These are phyloP conservation scores for Sinocyclocheilus anshuiensis DNA, from an alignment of 2,113 vertebrate genomes.

Conservation along the genomic window DNA sequence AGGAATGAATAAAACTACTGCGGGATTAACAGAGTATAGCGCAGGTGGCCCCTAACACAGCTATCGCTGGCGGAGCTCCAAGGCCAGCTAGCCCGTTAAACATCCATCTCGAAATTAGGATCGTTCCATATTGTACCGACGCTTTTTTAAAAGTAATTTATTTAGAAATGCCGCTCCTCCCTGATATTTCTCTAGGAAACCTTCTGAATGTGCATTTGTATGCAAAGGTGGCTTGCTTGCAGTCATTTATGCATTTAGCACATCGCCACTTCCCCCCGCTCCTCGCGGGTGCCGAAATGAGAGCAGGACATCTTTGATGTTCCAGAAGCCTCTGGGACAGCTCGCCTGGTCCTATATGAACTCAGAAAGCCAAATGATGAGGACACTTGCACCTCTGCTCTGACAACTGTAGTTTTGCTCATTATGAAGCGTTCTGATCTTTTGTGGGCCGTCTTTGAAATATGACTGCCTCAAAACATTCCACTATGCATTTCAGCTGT, in stretches of 20 bases:
- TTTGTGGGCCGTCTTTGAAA: conserved; percentile 41
- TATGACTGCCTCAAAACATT: conserved; percentile 25
- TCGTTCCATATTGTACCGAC: conserved; percentile 30
- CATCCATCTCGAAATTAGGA: conserved; percentile 51
- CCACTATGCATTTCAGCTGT: neutral
- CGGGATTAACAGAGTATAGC: conserved; percentile 62
- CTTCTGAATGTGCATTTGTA: conserved; percentile 57
- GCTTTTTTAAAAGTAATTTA: conserved; percentile 49
- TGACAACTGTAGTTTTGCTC: conserved; percentile 38
- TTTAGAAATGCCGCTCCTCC: conserved; percentile 33
- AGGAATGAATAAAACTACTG: conserved; percentile 62
- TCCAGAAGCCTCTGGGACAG: conserved; percentile 66
- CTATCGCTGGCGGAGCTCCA: conserved; percentile 64
- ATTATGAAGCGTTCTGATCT: conserved; percentile 18
- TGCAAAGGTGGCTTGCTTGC: conserved; percentile 64
- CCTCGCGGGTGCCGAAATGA: conserved; percentile 52
- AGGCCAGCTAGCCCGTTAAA: conserved; percentile 64
- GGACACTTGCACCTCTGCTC: conserved; percentile 52
- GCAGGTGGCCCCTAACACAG: conserved; percentile 69
- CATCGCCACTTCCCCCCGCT: conserved; percentile 28
- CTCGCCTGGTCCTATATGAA: conserved; percentile 62
- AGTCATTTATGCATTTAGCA: conserved; percentile 64
- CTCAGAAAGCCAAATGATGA: conserved; percentile 58
- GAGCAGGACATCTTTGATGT: conserved; percentile 62
- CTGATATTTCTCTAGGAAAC: conserved; percentile 56